Conservation (phyloP, 2,888 invertebrate genomes). For the Drosophila acutilabella region DNA sequence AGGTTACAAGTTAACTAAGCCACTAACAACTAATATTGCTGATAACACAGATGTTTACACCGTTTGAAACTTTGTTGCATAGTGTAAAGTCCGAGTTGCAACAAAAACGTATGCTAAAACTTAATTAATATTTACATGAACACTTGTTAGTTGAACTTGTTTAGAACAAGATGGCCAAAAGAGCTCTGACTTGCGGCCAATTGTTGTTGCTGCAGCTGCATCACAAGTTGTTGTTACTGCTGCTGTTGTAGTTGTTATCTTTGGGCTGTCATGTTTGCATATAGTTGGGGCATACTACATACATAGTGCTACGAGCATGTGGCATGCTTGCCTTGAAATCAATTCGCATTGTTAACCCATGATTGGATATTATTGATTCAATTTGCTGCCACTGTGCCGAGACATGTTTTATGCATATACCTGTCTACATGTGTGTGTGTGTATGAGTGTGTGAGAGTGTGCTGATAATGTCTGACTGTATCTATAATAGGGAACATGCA, state of each 20-base stretch:
- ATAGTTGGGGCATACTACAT: constrained; percentile 17
- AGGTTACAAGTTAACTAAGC: constrained; percentile 50
- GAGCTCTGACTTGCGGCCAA: constrained; percentile 31
- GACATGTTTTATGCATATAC: constrained; percentile 78
- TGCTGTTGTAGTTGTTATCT: constrained; percentile 50
- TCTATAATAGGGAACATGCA: constrained; percentile 73
- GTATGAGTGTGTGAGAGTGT: constrained; percentile 9
- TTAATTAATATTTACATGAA: constrained; percentile 80
- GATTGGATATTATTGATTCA: constrained; percentile 83
- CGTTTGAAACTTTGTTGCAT: neutral
- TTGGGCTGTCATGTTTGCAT: constrained; percentile 65
- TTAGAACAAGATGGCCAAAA: constrained; percentile 3
- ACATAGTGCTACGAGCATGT: constrained; percentile 34
- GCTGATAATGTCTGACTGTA: constrained; percentile 68
- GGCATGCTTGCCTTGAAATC: constrained; percentile 75
- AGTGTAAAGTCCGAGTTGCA: constrained; percentile 19
- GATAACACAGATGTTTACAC: constrained; percentile 44
- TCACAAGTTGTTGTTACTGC: constrained; percentile 10
- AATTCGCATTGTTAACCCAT: constrained; percentile 82
- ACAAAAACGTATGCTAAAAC: constrained; percentile 63
- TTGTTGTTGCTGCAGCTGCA: constrained; percentile 34
- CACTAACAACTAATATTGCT: constrained; percentile 59
- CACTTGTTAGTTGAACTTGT: constrained; percentile 32
- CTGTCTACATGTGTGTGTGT: no score
- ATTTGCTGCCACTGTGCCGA: constrained; percentile 77